A percentile compares a stretch with the other conserved stretches of the same genome.
Conservation (phyloP, 1,140 invertebrate species). For the Plectrocnemia conspersa region DNA sequence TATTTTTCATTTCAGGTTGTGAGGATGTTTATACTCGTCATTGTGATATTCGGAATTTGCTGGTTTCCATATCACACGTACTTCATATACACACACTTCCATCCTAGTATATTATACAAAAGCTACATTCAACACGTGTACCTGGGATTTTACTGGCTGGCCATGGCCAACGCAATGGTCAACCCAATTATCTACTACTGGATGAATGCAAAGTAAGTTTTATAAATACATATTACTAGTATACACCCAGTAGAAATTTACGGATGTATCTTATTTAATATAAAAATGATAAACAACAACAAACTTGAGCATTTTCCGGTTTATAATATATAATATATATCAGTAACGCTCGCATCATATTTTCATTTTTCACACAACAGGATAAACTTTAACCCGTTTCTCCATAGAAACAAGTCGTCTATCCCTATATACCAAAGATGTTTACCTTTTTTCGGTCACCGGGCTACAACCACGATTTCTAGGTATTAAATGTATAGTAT, state of each 20-base stretch:
- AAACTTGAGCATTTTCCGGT: no score
- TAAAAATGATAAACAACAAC: no score
- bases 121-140: slow-evolving; percentile 77
- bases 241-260: background rate
- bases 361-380: no score
- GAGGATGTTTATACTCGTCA: slow-evolving; percentile 78
- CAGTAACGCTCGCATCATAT: no score
- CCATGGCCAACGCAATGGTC: slow-evolving; percentile 89
- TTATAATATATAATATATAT: no score
- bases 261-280: background rate
- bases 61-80: slow-evolving; percentile 88
- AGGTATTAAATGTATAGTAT: no score
- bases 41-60: slow-evolving; percentile 79
- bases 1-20: slow-evolving; percentile 60
- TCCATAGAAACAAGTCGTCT: no score
- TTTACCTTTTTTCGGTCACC: no score
- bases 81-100: slow-evolving; percentile 78
- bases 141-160: slow-evolving; percentile 83
- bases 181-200: slow-evolving; percentile 90
- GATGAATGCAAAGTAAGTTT: slow-evolving; percentile 70
- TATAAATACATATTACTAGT: background rate
- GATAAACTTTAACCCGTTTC: no score
- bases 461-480: no score
- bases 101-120: slow-evolving; percentile 64
- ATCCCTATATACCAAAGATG: no score